Evolutionary conservation across 1,140 invertebrate species (phyloP).

Genomic region (Papilio xuthus): DNA sequence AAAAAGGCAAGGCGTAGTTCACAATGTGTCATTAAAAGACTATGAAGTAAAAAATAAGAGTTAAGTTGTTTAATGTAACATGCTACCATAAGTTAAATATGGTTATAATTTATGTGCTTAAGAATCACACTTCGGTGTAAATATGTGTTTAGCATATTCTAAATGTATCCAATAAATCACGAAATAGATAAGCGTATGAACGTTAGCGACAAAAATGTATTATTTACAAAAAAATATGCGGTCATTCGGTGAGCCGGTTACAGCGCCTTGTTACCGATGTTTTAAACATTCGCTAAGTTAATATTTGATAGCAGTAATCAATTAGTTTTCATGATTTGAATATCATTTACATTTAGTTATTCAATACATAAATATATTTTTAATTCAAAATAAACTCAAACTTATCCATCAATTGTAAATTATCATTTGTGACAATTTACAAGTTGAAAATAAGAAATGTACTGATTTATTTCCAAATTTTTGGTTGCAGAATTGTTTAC

Average conservation of each 20-base stretch:
- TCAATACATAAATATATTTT: background rate
- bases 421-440: too few species aligned
- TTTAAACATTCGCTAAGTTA: slow-evolving; percentile 10
- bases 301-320: slow-evolving; percentile 9
- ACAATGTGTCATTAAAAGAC: background rate
- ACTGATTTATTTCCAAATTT: background rate
- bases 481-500: background rate
- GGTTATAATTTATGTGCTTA: background rate
- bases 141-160: slow-evolving; percentile 11
- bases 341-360: background rate
- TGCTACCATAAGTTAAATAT: background rate
- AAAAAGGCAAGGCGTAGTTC: background rate
- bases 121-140: slow-evolving; percentile 5
- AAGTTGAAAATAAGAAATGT: too few species aligned
- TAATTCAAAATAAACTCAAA: background rate
- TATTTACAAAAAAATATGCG: slow-evolving; percentile 18
- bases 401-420: background rate
- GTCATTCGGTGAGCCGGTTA: slow-evolving; percentile 20
- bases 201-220: slow-evolving; percentile 4
- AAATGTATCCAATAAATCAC: slow-evolving; percentile 26
- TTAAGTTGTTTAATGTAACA: background rate
- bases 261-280: background rate
- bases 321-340: background rate
- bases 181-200: slow-evolving; percentile 6
- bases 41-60: background rate